A percentile compares a stretch with the other conserved stretches of the same genome.
These are phyloP conservation scores for Neopipo cinnamomea DNA, from an alignment of 2,113 vertebrate genomes.

Conservation along the genomic window DNA sequence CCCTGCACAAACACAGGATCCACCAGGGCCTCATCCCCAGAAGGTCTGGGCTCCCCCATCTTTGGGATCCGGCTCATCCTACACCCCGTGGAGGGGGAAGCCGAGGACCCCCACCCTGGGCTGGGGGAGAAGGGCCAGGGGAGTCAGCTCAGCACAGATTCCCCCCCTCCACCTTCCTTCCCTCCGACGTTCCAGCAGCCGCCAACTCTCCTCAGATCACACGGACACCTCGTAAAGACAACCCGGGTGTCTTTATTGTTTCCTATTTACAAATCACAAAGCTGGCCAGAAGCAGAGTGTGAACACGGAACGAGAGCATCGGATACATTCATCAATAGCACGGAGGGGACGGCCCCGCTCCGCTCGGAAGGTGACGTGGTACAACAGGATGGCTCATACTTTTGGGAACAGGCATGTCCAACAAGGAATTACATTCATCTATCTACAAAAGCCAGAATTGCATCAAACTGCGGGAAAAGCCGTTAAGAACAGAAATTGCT, in stretches of 20 bases:
- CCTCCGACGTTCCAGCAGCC: fast-evolving
- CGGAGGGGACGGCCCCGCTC: not conserved
- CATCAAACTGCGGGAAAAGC: not conserved
- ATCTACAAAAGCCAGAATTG: conserved; percentile 53
- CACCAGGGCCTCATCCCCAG: fast-evolving
- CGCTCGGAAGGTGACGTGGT: not conserved
- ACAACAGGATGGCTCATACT: not conserved
- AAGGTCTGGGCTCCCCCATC: not conserved
- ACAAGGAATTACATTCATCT: conserved; percentile 43
- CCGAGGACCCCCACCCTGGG: fast-evolving
- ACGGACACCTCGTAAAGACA: conserved; percentile 3
- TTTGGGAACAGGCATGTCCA: conserved; percentile 25
- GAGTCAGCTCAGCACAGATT: fast-evolving
- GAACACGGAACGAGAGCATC: conserved; percentile 50
- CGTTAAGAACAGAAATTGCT: not conserved
- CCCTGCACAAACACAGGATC: not conserved
- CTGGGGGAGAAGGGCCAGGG: not conserved
- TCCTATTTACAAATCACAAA: conserved; percentile 70
- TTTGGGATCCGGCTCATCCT: fast-evolving
- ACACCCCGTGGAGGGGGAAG: fast-evolving
- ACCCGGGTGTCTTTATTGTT: conserved; percentile 62
- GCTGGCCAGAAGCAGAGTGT: conserved; percentile 61
- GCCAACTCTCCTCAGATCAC: not conserved
- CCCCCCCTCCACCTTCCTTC: too few relatives aligned
- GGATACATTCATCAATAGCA: conserved; percentile 61